A percentile compares a stretch with the other conserved stretches of the same genome.
These are phyloP conservation scores for Hypomecis atomaria DNA, from an alignment of 2,888 invertebrate genomes.

Conservation along the genomic window DNA sequence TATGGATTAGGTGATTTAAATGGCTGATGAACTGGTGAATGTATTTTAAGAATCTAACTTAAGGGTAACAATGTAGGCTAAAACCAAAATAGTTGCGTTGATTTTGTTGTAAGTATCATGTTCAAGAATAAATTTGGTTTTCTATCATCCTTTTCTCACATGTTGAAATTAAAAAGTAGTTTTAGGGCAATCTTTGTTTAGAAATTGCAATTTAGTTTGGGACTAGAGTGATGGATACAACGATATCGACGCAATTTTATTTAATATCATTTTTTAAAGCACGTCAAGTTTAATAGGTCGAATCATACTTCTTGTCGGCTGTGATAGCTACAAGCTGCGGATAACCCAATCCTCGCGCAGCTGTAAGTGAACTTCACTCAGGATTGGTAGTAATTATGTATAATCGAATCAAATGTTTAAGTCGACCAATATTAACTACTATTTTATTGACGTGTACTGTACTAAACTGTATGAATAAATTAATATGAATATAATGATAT, in stretches of 20 bases:
- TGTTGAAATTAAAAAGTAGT: neutral
- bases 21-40: slow-evolving; percentile 8
- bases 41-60: slow-evolving; percentile 9
- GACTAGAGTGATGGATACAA: neutral
- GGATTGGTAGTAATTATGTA: too few species aligned
- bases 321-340: too few species aligned
- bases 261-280: neutral
- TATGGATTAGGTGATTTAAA: slow-evolving; percentile 12
- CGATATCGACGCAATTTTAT: neutral
- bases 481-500: too few species aligned
- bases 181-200: too few species aligned
- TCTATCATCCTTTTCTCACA: neutral
- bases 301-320: too few species aligned
- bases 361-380: too few species aligned
- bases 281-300: too few species aligned
- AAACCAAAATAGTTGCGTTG: neutral
- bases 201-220: neutral
- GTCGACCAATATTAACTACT: too few species aligned
- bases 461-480: too few species aligned
- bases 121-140: neutral
- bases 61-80: slow-evolving; percentile 15
- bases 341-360: too few species aligned
- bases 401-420: too few species aligned
- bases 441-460: too few species aligned
- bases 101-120: neutral